Evolutionary conservation across 2,888 invertebrate species (phyloP).

Genomic region (Pachycephus smyrnensis): DNA sequence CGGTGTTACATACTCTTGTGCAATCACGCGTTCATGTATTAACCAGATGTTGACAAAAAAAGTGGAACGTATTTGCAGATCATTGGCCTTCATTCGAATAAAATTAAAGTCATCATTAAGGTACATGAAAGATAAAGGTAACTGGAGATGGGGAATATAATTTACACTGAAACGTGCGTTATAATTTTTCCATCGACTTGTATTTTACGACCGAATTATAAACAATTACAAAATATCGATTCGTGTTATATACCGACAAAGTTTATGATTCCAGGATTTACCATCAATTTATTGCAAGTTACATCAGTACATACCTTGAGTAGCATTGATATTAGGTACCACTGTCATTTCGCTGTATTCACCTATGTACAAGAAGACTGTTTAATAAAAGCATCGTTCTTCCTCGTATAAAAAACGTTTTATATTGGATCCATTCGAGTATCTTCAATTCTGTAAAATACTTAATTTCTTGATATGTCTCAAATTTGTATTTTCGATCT

Average conservation of each 20-base stretch:
- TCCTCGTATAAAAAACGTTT: slow-evolving; percentile 26
- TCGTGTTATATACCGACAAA: background rate
- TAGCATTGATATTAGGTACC: background rate
- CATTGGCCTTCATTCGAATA: background rate
- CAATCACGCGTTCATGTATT: too few relatives aligned
- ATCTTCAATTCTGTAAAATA: too few relatives aligned
- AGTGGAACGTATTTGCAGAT: background rate
- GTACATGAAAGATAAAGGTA: background rate
- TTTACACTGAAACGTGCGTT: background rate
- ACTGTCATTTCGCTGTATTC: slow-evolving; percentile 33
- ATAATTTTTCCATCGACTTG: background rate
- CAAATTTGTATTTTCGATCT: too few relatives aligned
- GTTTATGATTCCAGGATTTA: background rate
- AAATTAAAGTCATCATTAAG: background rate
- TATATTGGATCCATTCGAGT: background rate
- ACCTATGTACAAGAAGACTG: slow-evolving; percentile 48
- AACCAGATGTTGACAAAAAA: background rate
- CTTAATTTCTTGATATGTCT: too few relatives aligned
- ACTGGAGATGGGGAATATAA: background rate
- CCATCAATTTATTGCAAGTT: background rate
- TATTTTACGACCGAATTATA: background rate
- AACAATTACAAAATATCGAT: background rate
- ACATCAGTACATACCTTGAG: background rate
- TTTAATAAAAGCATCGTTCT: slow-evolving; percentile 53
- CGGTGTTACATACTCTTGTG: too few relatives aligned